Conservation (phyloP, 2,113 vertebrate genomes). For the Vireo altiloquus region DNA sequence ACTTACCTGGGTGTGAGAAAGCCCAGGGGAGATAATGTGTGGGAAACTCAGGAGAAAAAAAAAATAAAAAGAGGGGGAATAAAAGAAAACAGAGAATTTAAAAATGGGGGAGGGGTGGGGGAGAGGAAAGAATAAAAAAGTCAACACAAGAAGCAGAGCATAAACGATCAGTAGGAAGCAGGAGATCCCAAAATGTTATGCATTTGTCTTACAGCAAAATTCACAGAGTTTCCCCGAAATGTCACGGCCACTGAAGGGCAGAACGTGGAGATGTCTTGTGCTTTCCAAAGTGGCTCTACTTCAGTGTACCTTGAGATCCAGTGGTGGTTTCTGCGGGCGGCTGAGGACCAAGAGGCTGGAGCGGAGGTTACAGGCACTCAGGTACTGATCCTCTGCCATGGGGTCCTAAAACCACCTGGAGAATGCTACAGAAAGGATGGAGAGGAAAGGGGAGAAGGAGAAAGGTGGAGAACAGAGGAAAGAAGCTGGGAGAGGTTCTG, state of each 20-base stretch:
- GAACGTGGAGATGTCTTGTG: conserved; percentile 96
- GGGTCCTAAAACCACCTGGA: not conserved
- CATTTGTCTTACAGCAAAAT: conserved; percentile 85
- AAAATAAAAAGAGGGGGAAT: not conserved
- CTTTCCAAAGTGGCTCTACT: conserved; percentile 89
- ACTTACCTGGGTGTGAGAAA: not conserved
- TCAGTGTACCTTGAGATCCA: conserved; percentile 95
- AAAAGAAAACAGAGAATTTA: not conserved
- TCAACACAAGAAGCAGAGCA: not conserved
- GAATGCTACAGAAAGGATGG: not conserved
- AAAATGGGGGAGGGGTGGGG: not conserved
- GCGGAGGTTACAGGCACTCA: conserved; percentile 80
- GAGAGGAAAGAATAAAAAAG: not conserved
- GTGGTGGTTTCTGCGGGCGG: conserved; percentile 92
- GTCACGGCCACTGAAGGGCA: conserved; percentile 91
- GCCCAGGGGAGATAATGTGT: not conserved
- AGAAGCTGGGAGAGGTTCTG: not conserved
- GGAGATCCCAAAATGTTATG: not conserved
- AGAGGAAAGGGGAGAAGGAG: not conserved
- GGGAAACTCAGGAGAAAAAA: accelerated
- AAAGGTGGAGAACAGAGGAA: not conserved
- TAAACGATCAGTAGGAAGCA: not conserved
- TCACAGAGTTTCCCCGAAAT: conserved; percentile 91
- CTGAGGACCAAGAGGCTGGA: conserved; percentile 79
- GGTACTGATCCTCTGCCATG: conserved; percentile 62